These are phyloP conservation scores for Cyprinodon variegatus DNA, from an alignment of 2,113 vertebrate species.

Conservation along the genomic window DNA sequence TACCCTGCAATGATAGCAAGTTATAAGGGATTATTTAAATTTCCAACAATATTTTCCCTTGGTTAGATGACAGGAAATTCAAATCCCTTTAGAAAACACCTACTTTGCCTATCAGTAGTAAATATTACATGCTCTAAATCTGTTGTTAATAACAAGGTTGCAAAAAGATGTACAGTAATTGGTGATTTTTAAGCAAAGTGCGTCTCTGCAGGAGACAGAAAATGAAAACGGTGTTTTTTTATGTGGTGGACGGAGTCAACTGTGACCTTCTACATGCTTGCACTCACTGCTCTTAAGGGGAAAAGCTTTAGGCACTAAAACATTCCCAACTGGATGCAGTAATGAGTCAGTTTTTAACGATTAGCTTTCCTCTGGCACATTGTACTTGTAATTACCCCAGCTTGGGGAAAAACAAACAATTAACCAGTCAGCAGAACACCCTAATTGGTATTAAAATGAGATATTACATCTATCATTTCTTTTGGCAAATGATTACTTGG, in stretches of 20 bases:
- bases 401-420: constrained; percentile 79
- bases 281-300: constrained; percentile 29
- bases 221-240: constrained; percentile 6
- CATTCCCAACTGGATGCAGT: constrained; percentile 64
- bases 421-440: constrained; percentile 76
- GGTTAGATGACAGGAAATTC: background rate
- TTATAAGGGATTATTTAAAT: background rate
- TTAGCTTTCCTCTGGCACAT: constrained; percentile 71
- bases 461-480: constrained; percentile 74
- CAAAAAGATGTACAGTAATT: background rate
- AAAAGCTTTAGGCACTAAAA: constrained; percentile 53
- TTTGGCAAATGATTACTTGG: constrained; percentile 68
- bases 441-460: constrained; percentile 78
- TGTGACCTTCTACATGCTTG: constrained; percentile 61
- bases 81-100: constrained; percentile 34
- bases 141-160: constrained; percentile 8
- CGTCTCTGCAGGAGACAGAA: background rate
- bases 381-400: constrained; percentile 75
- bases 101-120: constrained; percentile 43
- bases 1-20: background rate
- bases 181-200: constrained; percentile 4
- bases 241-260: constrained; percentile 46
- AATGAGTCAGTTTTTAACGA: constrained; percentile 75
- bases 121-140: constrained; percentile 26
- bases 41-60: background rate